These are phyloP conservation scores for Phataginus tetradactyla DNA, from an alignment of 2,797 vertebrate species.

Conservation along the genomic window DNA sequence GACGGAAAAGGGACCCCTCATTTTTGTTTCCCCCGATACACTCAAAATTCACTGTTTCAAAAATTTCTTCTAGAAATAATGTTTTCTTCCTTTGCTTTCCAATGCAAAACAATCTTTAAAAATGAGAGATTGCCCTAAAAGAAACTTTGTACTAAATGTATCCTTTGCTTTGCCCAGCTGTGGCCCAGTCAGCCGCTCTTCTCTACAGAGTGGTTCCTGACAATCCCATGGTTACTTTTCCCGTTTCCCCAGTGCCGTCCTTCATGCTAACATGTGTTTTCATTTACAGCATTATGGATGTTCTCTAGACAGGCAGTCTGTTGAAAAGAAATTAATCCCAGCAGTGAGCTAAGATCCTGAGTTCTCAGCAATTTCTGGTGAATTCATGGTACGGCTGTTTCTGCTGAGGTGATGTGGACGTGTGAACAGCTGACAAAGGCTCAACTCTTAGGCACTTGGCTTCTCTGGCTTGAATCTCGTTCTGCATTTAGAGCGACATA, in stretches of 20 bases:
- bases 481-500: neutral
- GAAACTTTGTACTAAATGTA: slow-evolving; percentile 60
- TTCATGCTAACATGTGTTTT: slow-evolving; percentile 80
- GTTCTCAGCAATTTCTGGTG: slow-evolving; percentile 85
- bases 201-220: slow-evolving; percentile 31
- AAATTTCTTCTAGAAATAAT: slow-evolving; percentile 14
- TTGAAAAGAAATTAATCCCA: slow-evolving; percentile 87
- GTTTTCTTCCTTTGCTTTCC: neutral
- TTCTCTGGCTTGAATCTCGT: slow-evolving; percentile 37
- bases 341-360: slow-evolving; percentile 82
- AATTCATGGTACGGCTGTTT: slow-evolving; percentile 83
- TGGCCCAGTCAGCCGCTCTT: slow-evolving; percentile 66
- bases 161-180: slow-evolving; percentile 33
- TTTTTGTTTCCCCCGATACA: neutral
- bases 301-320: slow-evolving; percentile 84
- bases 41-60: neutral
- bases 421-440: slow-evolving; percentile 81
- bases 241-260: slow-evolving; percentile 66
- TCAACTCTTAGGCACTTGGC: slow-evolving; percentile 54
- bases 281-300: slow-evolving; percentile 83
- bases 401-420: slow-evolving; percentile 79
- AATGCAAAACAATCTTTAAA: neutral
- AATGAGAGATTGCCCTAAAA: neutral
- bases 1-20: neutral
- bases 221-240: slow-evolving; percentile 60